Percentiles rank a stretch among this genome's conserved stretches.
Conservation (phyloP, 2,113 vertebrate genomes). For the Pterocles burchelli region DNA sequence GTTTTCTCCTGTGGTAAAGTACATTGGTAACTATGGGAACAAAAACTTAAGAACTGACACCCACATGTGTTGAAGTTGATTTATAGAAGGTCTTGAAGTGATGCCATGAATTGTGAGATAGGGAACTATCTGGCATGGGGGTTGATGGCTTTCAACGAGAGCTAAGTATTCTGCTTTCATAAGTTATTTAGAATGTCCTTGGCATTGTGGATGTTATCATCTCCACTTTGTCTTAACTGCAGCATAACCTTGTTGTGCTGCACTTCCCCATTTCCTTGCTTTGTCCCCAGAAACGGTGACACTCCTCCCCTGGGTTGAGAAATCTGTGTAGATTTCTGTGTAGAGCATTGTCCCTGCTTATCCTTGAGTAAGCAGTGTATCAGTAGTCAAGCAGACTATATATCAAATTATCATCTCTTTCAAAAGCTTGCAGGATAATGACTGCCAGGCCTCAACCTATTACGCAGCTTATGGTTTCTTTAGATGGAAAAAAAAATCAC, state of each 20-base stretch:
- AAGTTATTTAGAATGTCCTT: not conserved
- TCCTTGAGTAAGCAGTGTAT: not conserved
- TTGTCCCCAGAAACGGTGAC: not conserved
- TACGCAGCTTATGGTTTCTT: not conserved
- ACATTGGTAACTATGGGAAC: conserved; percentile 69
- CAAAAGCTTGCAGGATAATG: not conserved
- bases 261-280: not conserved
- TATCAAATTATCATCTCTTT: not conserved
- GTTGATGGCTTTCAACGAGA: not conserved
- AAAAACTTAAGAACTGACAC: conserved; percentile 62
- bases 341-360: not conserved
- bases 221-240: not conserved
- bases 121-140: not conserved
- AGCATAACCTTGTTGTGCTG: accelerated
- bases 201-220: not conserved
- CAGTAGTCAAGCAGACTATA: not conserved
- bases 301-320: not conserved
- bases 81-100: conserved; percentile 61
- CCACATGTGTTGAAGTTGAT: conserved; percentile 59
- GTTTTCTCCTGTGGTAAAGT: conserved; percentile 27
- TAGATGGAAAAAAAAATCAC: not conserved
- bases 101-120: not conserved
- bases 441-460: not conserved
- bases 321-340: not conserved
- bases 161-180: not conserved